Conservation (phyloP, 2,797 vertebrate species). For the Morus bassanus region DNA sequence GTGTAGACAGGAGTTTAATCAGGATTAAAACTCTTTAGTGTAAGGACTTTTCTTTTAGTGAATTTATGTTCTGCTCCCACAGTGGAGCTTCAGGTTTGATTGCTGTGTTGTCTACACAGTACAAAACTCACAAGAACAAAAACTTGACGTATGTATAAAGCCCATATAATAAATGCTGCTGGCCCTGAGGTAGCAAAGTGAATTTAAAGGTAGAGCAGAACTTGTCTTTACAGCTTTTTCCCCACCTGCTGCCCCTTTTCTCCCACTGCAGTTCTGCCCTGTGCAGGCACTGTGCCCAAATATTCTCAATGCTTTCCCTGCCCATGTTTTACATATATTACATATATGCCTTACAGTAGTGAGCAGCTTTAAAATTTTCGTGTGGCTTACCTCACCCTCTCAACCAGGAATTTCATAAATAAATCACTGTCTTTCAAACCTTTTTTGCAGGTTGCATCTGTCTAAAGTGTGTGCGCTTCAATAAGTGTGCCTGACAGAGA, state of each 20-base stretch:
- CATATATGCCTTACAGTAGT: neutral
- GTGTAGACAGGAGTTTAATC: neutral
- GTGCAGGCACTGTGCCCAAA: neutral
- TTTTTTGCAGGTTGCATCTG: conserved; percentile 58
- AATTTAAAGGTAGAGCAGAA: neutral
- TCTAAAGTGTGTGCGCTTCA: conserved; percentile 50
- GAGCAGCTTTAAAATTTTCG: conserved; percentile 17
- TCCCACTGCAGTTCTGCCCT: neutral
- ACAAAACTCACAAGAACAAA: neutral
- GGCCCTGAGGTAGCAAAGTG: neutral
- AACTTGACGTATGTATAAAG: neutral
- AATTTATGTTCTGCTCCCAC: neutral
- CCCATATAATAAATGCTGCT: neutral
- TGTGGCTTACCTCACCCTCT: conserved; percentile 43
- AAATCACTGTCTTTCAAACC: conserved; percentile 68
- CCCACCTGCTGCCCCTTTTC: neutral
- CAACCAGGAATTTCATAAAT: conserved; percentile 62
- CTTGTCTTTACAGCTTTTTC: neutral
- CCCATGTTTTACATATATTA: neutral
- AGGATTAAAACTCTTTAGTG: neutral
- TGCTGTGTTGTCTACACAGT: neutral
- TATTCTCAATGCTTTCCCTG: neutral
- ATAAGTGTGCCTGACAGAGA: conserved; percentile 69
- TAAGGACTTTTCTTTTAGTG: neutral
- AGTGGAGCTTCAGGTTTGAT: neutral